phyloP scores from a whole-genome alignment of 37 sponge, comb jelly and placozoan genomes.

The Beroe forskalii region DNA sequence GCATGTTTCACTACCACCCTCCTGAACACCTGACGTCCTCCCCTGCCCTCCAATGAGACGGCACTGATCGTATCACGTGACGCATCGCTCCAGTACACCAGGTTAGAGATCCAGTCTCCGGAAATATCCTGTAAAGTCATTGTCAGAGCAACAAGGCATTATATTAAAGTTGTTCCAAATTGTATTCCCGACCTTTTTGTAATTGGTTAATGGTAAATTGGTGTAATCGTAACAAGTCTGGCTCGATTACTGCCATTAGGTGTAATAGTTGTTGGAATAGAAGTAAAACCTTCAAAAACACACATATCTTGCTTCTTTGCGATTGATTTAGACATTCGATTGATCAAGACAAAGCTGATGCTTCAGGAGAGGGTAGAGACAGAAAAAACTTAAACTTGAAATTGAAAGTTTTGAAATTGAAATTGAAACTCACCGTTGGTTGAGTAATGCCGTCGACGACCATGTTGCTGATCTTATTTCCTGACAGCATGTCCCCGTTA shows the following conservation, averaged over 20 bases:
- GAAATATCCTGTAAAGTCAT: background rate
- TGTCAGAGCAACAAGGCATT: too few species aligned
- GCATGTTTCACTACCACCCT: constrained; percentile 7
- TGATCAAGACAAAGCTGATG: background rate
- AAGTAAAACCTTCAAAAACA: too few species aligned
- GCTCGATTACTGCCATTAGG: too few species aligned
- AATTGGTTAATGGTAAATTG: background rate
- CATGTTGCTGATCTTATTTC: background rate
- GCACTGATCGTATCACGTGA: background rate
- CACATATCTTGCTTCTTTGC: too few species aligned
- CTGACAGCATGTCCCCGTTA: background rate
- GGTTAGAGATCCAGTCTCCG: constrained; percentile 11
- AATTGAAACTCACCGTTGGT: constrained; percentile 2
- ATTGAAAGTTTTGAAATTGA: too few species aligned
- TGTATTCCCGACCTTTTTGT: background rate
- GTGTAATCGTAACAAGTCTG: too few species aligned
- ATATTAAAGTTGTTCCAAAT: too few species aligned
- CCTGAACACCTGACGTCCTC: too few species aligned
- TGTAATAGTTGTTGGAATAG: too few species aligned
- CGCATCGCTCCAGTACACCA: constrained; percentile 20
- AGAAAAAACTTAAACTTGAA: too few species aligned
- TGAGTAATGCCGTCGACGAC: background rate
- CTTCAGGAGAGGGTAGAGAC: too few species aligned
- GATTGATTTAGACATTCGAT: too few species aligned
- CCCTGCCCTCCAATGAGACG: background rate